Evolutionary conservation across 2,888 invertebrate genomes (phyloP), one percentile per base, ranked within the genome.

Genomic region (Saturnia japonica): DNA sequence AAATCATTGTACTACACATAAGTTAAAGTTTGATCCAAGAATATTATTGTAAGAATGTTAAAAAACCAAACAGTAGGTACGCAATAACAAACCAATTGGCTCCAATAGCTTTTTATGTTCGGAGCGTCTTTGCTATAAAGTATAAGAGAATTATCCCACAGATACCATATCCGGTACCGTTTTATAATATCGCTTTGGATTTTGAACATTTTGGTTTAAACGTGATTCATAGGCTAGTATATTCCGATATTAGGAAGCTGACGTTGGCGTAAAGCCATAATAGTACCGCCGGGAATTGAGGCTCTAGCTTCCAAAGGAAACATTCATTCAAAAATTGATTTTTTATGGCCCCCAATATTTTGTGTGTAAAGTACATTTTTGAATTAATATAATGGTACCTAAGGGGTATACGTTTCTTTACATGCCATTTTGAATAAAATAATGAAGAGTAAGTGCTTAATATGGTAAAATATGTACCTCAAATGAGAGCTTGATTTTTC

Each of bases 261-360:
- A 79, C 80, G 84, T 80, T 91, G 91, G 92, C 91, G 82, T 77
- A 73, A 75, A 79, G 91, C 91, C 91, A 91, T 90, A 89, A 89
- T 86, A 82, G 88, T 83, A 79, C 78, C 79, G 82, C 78, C 81
- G 83, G 83, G 84, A 82, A 80, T 83, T 85, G 83, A 84, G 82
- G 82, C 83, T 83, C 83, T 40, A 78, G 73, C 82, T 81, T 81
- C 77, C 74, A 83, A 82, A 88, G 88, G 88, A 88, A 88, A 74
- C 75, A 74, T 68, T 73, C 74, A 76, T 77, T 77, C 74, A 72
- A 40, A 62, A n/a, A 40, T 40, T n/a, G 40, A 64, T 34, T 64
- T 40, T 64, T 34, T 64, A 64, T 64, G 40, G 22, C 34, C 40
- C 34, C 19, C 7, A 34, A 64, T 64, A 64, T 40, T 45, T 28